Conservation (phyloP, 2,113 vertebrate genomes). For the Lethenteron reissneri region DNA sequence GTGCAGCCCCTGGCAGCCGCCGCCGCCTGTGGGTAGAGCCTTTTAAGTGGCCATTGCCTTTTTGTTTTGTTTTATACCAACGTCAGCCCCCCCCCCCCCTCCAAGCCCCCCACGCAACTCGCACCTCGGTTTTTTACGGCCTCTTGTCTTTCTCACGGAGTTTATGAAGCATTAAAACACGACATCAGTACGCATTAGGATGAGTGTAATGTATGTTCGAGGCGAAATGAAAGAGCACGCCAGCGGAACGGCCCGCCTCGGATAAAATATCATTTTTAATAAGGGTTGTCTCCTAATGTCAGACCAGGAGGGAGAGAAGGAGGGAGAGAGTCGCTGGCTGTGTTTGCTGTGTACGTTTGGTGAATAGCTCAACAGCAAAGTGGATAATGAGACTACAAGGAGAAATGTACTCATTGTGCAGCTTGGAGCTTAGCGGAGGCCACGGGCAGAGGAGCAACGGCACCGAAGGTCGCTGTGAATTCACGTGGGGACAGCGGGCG, state of each 20-base stretch:
- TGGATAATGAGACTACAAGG: too few relatives aligned
- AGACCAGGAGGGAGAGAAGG: neutral
- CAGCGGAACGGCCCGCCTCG: slow-evolving; percentile 5
- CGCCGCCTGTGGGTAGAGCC: too few relatives aligned
- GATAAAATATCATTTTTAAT: slow-evolving; percentile 7
- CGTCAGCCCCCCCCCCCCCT: neutral
- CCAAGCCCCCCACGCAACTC: neutral
- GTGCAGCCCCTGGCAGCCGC: too few relatives aligned
- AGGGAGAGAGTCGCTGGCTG: neutral
- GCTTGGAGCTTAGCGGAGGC: too few relatives aligned
- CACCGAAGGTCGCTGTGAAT: too few relatives aligned
- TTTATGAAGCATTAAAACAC: slow-evolving; percentile 6
- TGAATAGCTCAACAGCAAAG: too few relatives aligned
- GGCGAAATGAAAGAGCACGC: slow-evolving; percentile 6
- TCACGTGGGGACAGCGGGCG: too few relatives aligned
- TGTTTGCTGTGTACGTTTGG: too few relatives aligned
- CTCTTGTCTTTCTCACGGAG: slow-evolving; percentile 3
- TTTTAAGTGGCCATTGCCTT: too few relatives aligned
- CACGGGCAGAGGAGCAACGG: too few relatives aligned
- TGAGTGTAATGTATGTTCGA: slow-evolving; percentile 6
- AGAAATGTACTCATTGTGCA: too few relatives aligned
- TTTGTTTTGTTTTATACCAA: neutral
- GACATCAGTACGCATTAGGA: slow-evolving; percentile 6
- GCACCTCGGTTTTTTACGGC: slow-evolving; percentile 4
- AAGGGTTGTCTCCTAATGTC: slow-evolving; percentile 5